phyloP scores from a whole-genome alignment of 2,888 invertebrate species.

The Liodrosophila aerea region DNA sequence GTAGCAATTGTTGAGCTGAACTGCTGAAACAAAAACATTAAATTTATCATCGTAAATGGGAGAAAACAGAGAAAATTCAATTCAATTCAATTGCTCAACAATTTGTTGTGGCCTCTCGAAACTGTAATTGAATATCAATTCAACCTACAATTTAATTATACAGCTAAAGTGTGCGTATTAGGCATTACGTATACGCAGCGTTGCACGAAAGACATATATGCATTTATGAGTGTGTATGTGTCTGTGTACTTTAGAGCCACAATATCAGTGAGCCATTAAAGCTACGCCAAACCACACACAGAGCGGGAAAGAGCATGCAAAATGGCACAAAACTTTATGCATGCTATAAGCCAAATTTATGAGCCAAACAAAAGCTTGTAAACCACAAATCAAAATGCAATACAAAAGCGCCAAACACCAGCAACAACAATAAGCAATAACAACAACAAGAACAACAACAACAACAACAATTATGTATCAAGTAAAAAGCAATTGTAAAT shows the following conservation, averaged over 20 bases:
- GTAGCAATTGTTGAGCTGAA: conserved; percentile 38
- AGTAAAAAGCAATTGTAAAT: conserved; percentile 76
- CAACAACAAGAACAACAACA: conserved; percentile 28
- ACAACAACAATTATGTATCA: conserved; percentile 67
- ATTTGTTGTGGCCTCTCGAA: conserved; percentile 9
- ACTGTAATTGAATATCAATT: conserved; percentile 38
- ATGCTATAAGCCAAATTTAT: conserved; percentile 67
- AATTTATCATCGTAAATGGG: conserved; percentile 29
- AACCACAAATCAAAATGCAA: conserved; percentile 75
- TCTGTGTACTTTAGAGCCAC: too few species aligned
- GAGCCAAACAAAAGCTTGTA: conserved; percentile 63
- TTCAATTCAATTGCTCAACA: conserved; percentile 40
- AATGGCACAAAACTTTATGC: conserved; percentile 10
- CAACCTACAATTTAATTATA: conserved; percentile 29
- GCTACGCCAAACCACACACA: conserved; percentile 4
- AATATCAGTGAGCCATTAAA: not conserved
- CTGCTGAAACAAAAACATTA: conserved; percentile 47
- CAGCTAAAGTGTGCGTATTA: too few species aligned
- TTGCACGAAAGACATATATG: conserved; percentile 17
- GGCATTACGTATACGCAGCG: conserved; percentile 34
- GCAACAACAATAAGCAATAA: conserved; percentile 30
- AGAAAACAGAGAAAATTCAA: conserved; percentile 16
- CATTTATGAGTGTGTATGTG: too few species aligned
- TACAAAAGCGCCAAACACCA: conserved; percentile 61
- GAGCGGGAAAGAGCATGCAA: conserved; percentile 1